Conservation (phyloP, 2,797 vertebrate species). For the Pachyuromys duprasi region DNA sequence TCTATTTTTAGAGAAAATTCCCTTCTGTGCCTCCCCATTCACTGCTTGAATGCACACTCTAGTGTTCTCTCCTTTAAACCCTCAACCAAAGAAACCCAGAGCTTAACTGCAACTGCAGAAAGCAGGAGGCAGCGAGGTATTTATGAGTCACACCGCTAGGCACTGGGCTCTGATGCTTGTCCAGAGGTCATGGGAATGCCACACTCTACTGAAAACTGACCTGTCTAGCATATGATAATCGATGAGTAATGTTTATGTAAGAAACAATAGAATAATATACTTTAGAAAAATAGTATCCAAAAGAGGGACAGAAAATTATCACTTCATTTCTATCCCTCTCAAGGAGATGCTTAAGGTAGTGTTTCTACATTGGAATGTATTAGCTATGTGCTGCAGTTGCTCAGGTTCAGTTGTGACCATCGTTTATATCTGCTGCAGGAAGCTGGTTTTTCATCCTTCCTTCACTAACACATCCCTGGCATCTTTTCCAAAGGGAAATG, state of each 20-base stretch:
- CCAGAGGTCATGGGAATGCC: background rate
- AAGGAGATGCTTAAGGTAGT: slow-evolving; percentile 35
- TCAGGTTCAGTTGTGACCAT: slow-evolving; percentile 45
- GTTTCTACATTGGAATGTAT: slow-evolving; percentile 26
- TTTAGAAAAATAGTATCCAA: slow-evolving; percentile 49
- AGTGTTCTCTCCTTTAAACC: slow-evolving; percentile 54
- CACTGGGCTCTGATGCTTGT: slow-evolving; percentile 15
- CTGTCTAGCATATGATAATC: background rate
- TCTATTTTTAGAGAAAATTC: slow-evolving; percentile 60
- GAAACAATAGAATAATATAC: slow-evolving; percentile 33
- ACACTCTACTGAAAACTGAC: background rate
- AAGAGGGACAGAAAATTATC: slow-evolving; percentile 41
- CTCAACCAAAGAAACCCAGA: slow-evolving; percentile 47
- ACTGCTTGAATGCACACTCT: slow-evolving; percentile 47
- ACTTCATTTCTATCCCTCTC: slow-evolving; percentile 10
- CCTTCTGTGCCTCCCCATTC: slow-evolving; percentile 32
- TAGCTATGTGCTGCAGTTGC: slow-evolving; percentile 1
- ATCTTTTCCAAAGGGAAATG: slow-evolving; percentile 59
- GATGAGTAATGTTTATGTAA: background rate
- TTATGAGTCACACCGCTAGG: background rate
- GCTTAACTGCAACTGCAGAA: slow-evolving; percentile 50
- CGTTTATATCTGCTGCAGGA: slow-evolving; percentile 32
- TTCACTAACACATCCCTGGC: slow-evolving; percentile 2
- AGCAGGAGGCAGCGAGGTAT: background rate
- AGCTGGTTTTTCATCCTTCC: slow-evolving; percentile 56